A percentile compares a stretch with the other conserved stretches of the same genome.
These are phyloP conservation scores for Mormyrus hasselquistii DNA, from an alignment of 2,797 vertebrate species.

Conservation along the genomic window DNA sequence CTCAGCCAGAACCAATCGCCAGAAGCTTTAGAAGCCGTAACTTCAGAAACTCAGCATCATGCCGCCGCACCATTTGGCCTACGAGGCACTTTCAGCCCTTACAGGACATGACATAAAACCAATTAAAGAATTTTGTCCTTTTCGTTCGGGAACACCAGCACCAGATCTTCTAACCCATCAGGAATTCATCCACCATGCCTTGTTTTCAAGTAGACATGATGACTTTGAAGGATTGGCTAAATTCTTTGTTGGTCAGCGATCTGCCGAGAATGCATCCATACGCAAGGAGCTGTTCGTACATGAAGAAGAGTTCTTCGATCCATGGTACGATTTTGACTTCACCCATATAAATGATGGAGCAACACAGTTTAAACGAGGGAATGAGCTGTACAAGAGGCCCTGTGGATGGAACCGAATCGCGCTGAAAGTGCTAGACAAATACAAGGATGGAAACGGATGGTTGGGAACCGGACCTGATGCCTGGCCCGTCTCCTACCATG, in stretches of 20 bases:
- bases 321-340: conserved; percentile 48
- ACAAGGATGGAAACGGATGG: conserved; percentile 37
- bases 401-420: conserved; percentile 53
- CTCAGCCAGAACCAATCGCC: not conserved
- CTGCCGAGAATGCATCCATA: not conserved
- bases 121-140: not conserved
- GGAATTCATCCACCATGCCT: conserved; percentile 48
- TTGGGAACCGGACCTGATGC: conserved; percentile 36
- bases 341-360: conserved; percentile 30
- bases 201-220: conserved; percentile 23
- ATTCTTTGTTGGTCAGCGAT: not conserved
- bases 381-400: conserved; percentile 47
- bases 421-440: conserved; percentile 38
- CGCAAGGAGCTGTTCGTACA: conserved; percentile 34
- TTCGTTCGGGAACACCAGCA: not conserved
- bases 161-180: conserved; percentile 36
- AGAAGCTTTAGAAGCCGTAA: not conserved
- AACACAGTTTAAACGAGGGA: conserved; percentile 37
- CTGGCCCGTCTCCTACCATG: conserved; percentile 58
- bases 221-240: conserved; percentile 30
- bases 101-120: conserved; percentile 31
- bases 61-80: conserved; percentile 23
- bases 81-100: conserved; percentile 49
- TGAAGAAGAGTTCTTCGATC: conserved; percentile 45
- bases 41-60: conserved; percentile 18